Base-by-base conservation (phyloP, 2,888 invertebrate species). In the Leptopilina drosophilae region DNA sequence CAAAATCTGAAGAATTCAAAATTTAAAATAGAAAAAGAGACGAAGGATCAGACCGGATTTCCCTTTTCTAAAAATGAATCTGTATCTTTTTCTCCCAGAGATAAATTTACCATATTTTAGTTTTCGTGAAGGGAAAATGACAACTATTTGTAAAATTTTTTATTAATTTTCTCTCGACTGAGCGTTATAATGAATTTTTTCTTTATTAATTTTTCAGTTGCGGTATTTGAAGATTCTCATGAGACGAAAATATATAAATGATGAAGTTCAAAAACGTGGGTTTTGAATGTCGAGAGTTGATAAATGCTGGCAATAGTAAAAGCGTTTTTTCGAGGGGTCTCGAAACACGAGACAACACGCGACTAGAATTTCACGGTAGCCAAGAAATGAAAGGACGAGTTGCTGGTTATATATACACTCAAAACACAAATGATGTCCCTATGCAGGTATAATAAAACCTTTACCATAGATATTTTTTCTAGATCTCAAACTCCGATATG, bases 341-440 rank as follows among this genome's bases (percentile, higher is more conserved):
- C 49, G 49, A 82, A 80, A 80, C 79, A 83, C 77, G 78, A 77
- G 77, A 66, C 78, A 82, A 42, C 81, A 82, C 82, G 82, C 81
- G 84, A 75, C 78, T 79, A 76, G 81, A 82, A 84, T 84, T 82
- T 82, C 79, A 79, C 62, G 80, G 79, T 78, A 76, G 75, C 78
- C 56, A 49, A 46, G 67, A 69, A 64, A 26, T 65, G 67, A 80
- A 78, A 77, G 67, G 81, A 79, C 26, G 76, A 79, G 76, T 78
- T 49, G 73, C 67, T 33, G 53, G 42, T 73, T 56, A 33, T 20
- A 20, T 20, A 20, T 33, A 53, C 69, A 33, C 69, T n/a, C 56
- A 1, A 56, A 40, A 33, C 73, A 73, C 73, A 73, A 73, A 33
- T 56, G 73, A n/a, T 73, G 73, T 73, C 33, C 49, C 49, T 49